phyloP scores from a whole-genome alignment of 2,113 vertebrate genomes.

The Peromyscus maniculatus region DNA sequence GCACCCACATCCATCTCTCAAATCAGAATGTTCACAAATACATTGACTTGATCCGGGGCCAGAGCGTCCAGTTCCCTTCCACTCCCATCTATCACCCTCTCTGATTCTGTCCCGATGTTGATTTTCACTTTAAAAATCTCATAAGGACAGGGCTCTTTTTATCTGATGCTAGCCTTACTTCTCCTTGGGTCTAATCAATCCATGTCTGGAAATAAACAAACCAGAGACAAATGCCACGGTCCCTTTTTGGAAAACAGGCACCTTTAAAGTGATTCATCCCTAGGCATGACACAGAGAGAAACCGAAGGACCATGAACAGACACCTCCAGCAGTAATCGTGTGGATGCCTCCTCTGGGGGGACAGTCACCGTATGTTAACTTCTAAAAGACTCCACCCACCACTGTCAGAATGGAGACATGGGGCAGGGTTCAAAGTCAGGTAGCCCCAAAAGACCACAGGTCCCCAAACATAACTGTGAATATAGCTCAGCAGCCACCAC shows the following conservation, averaged over 20 bases:
- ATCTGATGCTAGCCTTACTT: conserved; percentile 66
- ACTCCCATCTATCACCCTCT: conserved; percentile 59
- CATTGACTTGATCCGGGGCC: background rate
- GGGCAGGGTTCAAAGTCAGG: background rate
- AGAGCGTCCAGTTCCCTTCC: background rate
- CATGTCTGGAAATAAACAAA: conserved; percentile 71
- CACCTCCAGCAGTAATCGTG: background rate
- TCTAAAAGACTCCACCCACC: background rate
- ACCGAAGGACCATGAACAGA: background rate
- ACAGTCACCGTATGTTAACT: background rate
- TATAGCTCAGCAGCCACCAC: background rate
- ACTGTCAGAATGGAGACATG: background rate
- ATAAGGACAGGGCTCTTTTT: conserved; percentile 58
- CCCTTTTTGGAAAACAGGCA: conserved; percentile 64
- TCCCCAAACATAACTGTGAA: background rate
- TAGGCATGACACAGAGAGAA: conserved; percentile 9
- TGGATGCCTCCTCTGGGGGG: background rate
- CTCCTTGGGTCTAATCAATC: conserved; percentile 73
- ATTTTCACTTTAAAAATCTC: conserved; percentile 69
- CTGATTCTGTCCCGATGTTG: conserved; percentile 31
- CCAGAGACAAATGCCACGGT: conserved; percentile 44
- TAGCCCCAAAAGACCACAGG: background rate
- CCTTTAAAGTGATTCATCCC: conserved; percentile 56
- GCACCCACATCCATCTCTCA: background rate
- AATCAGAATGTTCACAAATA: conserved; percentile 1